These are phyloP conservation scores for Chanos chanos DNA, from an alignment of 2,797 vertebrate genomes.

Conservation along the genomic window DNA sequence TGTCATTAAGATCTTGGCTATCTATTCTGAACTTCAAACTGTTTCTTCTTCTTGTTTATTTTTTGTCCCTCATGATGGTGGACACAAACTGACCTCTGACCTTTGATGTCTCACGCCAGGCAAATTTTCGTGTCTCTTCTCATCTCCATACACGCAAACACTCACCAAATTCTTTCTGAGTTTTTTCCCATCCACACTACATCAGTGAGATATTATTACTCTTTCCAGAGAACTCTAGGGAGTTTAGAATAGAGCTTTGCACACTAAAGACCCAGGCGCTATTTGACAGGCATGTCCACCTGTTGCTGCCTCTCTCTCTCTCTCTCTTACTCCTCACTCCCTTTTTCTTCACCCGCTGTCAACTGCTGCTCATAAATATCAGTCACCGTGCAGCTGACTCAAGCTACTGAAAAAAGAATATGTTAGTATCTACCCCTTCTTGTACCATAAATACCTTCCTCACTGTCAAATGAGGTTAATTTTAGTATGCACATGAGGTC, in stretches of 20 bases:
- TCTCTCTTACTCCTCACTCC: conserved; percentile 34
- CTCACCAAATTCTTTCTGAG: no score
- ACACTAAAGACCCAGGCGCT: conserved; percentile 1
- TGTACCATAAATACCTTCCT: conserved; percentile 77
- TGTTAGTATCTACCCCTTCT: conserved; percentile 55
- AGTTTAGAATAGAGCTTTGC: conserved; percentile 34
- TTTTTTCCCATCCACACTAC: no score
- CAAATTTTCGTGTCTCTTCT: no score
- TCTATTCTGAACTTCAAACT: no score
- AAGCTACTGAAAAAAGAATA: conserved; percentile 66
- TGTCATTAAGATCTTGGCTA: no score
- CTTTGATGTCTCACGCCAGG: no score
- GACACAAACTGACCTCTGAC: no score
- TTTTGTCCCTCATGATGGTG: no score
- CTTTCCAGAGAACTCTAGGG: conserved; percentile 41
- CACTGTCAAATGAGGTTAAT: conserved; percentile 65
- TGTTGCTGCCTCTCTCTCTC: conserved; percentile 64
- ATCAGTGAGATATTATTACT: conserved; percentile 40
- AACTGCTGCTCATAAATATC: conserved; percentile 65
- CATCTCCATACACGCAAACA: no score
- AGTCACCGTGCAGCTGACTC: conserved; percentile 65
- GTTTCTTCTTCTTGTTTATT: no score
- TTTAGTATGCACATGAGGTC: conserved; percentile 64
- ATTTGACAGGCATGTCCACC: conserved; percentile 53
- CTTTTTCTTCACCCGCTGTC: conserved; percentile 3